Base-by-base conservation (phyloP, 2,797 vertebrate species). In the Limosa lapponica region DNA sequence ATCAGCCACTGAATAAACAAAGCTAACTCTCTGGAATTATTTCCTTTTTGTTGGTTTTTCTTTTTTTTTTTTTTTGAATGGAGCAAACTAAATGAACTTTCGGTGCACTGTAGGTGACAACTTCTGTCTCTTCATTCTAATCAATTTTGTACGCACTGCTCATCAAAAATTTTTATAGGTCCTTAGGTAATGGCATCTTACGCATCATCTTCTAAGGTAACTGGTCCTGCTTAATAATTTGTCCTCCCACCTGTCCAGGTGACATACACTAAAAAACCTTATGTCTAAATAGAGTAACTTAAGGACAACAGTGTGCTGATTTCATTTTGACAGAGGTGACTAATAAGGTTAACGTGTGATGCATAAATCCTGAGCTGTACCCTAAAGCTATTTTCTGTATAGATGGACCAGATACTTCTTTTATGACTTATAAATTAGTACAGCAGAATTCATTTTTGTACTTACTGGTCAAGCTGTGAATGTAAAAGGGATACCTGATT, bases 1-100 rank as follows among this genome's bases (percentile, higher is more conserved):
- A 67, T 49, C 84, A 12, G 13, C 98, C 97, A 6, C 24, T 98
- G 55, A 98, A 98, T 46, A 91, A 93, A 49, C 4, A 15, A 88
- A 61, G 49, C 27, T 95, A 92, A 81, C 44, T 88, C 65, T 39
- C 41, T 61, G 19, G 28, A 83, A 34, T 43, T 4, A 5, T 3
- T 51, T 52, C 0, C 2, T 25, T 5, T 18, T 8, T 7, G 11
- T 22, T 24, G 19, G n/a, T 66, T 75, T 52, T 30, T 30, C 43
- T 64, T 64, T 59, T 5, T n/a, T 23, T 24, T 49, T 16, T 22
- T 66, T 65, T 65, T 58, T 6, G 0, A 46, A 51, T n/a, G 57
- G 41, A 52, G 37, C 82, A 72, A 90, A 71, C 69, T 59, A 72
- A 93, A 73, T 52, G 57, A 86, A 88, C 54, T 84, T 83, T 72